Evolutionary conservation across 2,888 invertebrate genomes (phyloP).

Genomic region (Gortyna flavago): DNA sequence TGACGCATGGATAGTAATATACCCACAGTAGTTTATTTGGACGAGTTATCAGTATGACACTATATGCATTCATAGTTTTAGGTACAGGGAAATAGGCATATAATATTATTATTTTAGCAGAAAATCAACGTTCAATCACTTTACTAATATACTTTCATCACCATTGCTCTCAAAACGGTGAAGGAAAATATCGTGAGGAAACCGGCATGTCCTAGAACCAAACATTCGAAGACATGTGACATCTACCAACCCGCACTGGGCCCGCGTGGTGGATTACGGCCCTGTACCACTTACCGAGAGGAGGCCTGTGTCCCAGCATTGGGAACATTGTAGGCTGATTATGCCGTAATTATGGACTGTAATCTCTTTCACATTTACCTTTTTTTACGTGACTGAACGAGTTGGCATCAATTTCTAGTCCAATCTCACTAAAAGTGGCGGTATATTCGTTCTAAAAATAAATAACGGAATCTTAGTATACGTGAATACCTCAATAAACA

Average conservation of each 20-base stretch:
- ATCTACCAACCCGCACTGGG: neutral
- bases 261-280: neutral
- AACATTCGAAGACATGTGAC: neutral
- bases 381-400: neutral
- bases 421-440: neutral
- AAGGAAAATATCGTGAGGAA: neutral
- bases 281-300: neutral
- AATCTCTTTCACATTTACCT: neutral
- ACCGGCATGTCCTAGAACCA: no score
- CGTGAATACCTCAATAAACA: conserved; percentile 3
- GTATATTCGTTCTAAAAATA: neutral
- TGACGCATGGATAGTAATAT: conserved; percentile 5
- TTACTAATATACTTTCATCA: neutral
- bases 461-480: neutral
- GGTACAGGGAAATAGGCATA: no score
- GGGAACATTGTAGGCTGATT: neutral
- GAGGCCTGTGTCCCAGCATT: neutral
- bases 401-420: neutral
- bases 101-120: neutral
- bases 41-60: neutral
- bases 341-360: no score
- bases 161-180: neutral
- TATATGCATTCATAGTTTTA: neutral
- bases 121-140: neutral
- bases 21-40: neutral